Evolutionary conservation across 2,888 invertebrate species (phyloP).

Genomic region (Scaptomyza reducta): DNA sequence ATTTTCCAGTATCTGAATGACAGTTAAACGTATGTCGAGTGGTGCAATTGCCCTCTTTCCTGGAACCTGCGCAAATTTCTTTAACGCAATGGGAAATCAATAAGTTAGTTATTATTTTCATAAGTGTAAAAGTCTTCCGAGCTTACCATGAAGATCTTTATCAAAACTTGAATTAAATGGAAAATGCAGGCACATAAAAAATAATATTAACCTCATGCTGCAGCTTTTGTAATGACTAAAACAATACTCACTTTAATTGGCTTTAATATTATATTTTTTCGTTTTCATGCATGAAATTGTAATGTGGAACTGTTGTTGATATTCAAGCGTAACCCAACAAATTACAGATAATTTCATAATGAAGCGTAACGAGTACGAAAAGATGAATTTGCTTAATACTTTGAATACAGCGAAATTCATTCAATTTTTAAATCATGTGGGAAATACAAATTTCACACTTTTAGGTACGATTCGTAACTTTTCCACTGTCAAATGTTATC

Average conservation of each 20-base stretch:
- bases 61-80: background rate
- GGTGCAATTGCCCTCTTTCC: background rate
- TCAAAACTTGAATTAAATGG: background rate
- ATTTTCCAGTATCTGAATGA: background rate
- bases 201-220: constrained; percentile 5
- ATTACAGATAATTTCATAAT: background rate
- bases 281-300: no score
- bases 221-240: background rate
- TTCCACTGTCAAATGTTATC: no score
- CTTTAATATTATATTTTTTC: no score
- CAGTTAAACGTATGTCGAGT: background rate
- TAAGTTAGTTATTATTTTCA: background rate
- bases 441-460: no score
- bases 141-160: no score
- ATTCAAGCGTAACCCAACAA: background rate
- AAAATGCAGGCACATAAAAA: background rate
- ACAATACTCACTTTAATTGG: no score
- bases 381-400: background rate
- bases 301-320: background rate
- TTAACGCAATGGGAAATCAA: background rate
- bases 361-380: background rate
- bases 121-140: no score
- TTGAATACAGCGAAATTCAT: background rate
- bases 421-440: no score
- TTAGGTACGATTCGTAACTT: no score